Conservation (phyloP, 2,888 invertebrate genomes). For the Trypoxylon attenuatum region DNA sequence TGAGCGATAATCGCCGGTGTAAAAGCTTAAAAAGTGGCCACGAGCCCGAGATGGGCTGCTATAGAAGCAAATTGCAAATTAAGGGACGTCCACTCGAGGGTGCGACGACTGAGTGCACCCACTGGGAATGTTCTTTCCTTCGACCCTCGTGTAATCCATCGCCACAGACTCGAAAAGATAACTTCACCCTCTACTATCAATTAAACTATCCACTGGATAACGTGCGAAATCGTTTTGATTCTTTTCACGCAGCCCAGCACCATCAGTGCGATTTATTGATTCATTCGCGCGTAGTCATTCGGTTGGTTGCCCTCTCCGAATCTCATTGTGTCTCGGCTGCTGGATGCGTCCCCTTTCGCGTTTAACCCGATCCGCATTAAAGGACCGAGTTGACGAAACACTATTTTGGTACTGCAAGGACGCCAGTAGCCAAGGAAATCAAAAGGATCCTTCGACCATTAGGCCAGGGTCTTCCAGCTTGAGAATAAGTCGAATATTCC, state of each 20-base stretch:
- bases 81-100: conserved; percentile 17
- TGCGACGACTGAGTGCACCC: conserved; percentile 12
- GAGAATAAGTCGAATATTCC: conserved; percentile 12
- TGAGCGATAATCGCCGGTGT: conserved; percentile 3
- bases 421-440: not conserved
- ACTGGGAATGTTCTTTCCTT: conserved; percentile 18
- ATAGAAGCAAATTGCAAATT: conserved; percentile 43
- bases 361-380: conserved; percentile 16
- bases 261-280: no score
- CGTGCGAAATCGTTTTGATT: conserved; percentile 28
- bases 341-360: conserved; percentile 8
- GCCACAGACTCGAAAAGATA: conserved; percentile 17
- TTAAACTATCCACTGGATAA: conserved; percentile 48
- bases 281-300: conserved; percentile 38
- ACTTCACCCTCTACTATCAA: conserved; percentile 29
- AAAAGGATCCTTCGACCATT: conserved; percentile 18
- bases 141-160: conserved; percentile 27
- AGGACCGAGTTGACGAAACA: conserved; percentile 11
- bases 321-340: not conserved
- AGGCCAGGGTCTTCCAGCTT: conserved; percentile 7
- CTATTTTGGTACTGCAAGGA: not conserved
- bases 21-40: not conserved
- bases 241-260: no score
- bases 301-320: conserved; percentile 11
- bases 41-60: conserved; percentile 19